phyloP scores from a whole-genome alignment of 2,797 vertebrate genomes.

The Scolopax rusticola region DNA sequence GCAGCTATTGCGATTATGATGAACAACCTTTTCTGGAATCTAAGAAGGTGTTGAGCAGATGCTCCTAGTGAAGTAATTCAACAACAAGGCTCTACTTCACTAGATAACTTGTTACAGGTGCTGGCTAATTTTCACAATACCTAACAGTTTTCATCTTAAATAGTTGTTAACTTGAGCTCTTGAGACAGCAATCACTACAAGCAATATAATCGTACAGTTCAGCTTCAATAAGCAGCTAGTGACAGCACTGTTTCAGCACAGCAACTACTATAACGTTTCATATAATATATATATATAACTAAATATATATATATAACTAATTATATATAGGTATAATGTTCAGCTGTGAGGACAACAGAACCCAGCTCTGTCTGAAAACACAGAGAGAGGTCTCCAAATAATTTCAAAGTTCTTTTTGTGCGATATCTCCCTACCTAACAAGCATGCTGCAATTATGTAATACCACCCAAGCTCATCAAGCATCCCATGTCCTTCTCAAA shows the following conservation, averaged over 20 bases:
- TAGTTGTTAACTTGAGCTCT: not conserved
- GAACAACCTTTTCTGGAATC: not conserved
- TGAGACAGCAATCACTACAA: not conserved
- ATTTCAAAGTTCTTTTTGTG: not conserved
- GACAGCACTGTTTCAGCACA: not conserved
- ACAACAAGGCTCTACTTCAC: not conserved
- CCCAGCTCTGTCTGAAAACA: not conserved
- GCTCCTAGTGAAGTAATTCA: not conserved
- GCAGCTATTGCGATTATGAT: not conserved
- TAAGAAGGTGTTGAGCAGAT: not conserved
- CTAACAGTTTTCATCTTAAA: not conserved
- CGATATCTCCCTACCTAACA: not conserved
- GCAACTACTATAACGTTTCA: not conserved
- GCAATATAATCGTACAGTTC: not conserved
- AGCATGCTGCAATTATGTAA: accelerated
- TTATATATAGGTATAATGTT: not conserved
- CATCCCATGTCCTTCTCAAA: accelerated
- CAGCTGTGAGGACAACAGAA: not conserved
- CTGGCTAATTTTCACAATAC: not conserved
- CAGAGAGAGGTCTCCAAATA: not conserved
- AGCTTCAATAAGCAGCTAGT: not conserved
- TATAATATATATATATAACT: too few relatives aligned
- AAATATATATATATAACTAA: too few relatives aligned
- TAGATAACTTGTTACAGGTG: not conserved
- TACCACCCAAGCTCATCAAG: not conserved